Conservation (phyloP, 2,113 vertebrate genomes). For the Forbesichthys agassizii region DNA sequence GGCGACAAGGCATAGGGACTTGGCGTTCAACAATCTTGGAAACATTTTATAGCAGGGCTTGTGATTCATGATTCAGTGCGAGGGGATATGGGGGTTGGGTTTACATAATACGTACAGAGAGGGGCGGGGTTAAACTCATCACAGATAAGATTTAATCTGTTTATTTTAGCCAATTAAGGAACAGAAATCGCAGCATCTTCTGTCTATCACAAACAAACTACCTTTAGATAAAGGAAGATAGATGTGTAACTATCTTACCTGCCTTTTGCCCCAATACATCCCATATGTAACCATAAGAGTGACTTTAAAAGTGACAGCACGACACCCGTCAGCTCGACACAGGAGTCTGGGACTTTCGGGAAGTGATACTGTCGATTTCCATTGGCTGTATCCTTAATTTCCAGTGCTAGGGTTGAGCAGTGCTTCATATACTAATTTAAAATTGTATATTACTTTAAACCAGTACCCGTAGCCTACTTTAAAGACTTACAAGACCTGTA, state of each 20-base stretch:
- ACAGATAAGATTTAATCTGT: not conserved
- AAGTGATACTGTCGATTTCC: too few species aligned
- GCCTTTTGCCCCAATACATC: not conserved
- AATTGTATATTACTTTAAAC: too few species aligned
- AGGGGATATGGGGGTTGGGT: not conserved
- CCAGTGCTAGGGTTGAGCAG: too few species aligned
- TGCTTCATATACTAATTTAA: too few species aligned
- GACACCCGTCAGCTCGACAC: too few species aligned
- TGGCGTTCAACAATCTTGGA: not conserved
- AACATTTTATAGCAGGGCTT: not conserved
- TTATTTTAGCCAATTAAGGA: not conserved
- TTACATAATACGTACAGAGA: too few species aligned
- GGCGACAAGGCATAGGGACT: too few species aligned
- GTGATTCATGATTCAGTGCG: not conserved
- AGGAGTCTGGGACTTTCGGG: too few species aligned
- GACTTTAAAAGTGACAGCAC: not conserved
- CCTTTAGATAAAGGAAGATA: not conserved
- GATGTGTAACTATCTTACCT: not conserved
- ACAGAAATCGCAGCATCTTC: not conserved
- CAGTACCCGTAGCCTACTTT: too few species aligned
- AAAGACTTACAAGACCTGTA: too few species aligned
- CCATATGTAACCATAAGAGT: not conserved
- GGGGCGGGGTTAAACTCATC: not conserved
- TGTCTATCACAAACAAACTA: too few species aligned
- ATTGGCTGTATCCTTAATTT: too few species aligned